Conservation (phyloP, 30 jellyfish, hydroid and myxozoan genomes). For the Aurelia aurita complex sp. Pacific region DNA sequence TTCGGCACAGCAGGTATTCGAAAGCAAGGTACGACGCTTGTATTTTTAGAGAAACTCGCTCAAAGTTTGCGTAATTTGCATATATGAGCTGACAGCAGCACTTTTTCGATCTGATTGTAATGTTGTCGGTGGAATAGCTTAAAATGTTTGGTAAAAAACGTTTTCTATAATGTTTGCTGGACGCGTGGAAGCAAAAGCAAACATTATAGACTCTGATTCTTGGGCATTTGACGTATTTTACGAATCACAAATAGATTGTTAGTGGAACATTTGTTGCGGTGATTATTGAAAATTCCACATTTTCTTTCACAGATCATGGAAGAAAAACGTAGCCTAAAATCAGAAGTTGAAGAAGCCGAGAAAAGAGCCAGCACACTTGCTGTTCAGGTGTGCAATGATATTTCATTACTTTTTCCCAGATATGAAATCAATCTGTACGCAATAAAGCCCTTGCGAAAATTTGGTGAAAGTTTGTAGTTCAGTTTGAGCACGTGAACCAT, state of each 20-base stretch:
- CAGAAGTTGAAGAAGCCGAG: constrained; percentile 83
- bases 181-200: too few species aligned
- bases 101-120: neutral
- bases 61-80: too few species aligned
- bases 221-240: neutral
- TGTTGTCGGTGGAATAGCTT: neutral
- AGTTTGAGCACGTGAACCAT: too few species aligned
- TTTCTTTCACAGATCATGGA: constrained; percentile 37
- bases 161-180: too few species aligned
- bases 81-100: too few species aligned
- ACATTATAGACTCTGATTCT: too few species aligned
- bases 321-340: constrained; percentile 51
- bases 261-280: neutral
- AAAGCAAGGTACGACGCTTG: constrained; percentile 34
- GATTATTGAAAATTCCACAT: neutral
- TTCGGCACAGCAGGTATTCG: constrained; percentile 7
- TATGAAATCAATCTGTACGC: too few species aligned
- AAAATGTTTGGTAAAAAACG: too few species aligned
- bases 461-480: too few species aligned
- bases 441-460: too few species aligned
- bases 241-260: neutral
- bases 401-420: neutral
- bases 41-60: too few species aligned
- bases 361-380: constrained; percentile 95
- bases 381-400: constrained; percentile 72